phyloP scores from a whole-genome alignment of 2,113 vertebrate genomes.

The Ceyx melanurus region DNA sequence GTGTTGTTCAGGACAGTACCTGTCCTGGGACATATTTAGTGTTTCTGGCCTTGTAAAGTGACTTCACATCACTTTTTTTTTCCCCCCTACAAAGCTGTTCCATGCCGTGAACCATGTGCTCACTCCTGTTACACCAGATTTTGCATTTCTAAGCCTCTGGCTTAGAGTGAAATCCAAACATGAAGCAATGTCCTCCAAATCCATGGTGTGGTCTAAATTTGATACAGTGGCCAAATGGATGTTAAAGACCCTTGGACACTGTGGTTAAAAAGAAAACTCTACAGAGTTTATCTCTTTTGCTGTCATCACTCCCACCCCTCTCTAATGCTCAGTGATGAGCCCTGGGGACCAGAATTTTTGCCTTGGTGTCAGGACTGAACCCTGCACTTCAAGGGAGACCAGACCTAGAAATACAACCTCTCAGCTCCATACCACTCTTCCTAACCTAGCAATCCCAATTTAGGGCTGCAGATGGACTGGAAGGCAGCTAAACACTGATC shows the following conservation, averaged over 20 bases:
- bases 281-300: neutral
- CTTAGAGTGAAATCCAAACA: neutral
- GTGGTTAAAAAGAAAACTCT: neutral
- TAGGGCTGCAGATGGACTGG: neutral
- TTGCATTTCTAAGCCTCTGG: neutral
- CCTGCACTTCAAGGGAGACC: rapidly evolving
- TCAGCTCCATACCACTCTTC: neutral
- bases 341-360: neutral
- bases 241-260: neutral
- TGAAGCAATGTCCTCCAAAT: neutral
- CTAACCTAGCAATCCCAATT: neutral
- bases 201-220: neutral
- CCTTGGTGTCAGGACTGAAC: neutral
- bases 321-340: rapidly evolving
- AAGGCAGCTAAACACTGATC: neutral
- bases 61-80: neutral
- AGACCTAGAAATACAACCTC: neutral
- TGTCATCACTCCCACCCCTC: neutral
- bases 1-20: neutral
- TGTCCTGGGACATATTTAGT: neutral
- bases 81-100: neutral
- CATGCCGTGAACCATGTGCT: neutral
- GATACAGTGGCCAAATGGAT: neutral
- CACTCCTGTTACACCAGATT: neutral
- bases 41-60: neutral